Evolutionary conservation across 2,113 vertebrate species (phyloP).

Genomic region (Sorex araneus): DNA sequence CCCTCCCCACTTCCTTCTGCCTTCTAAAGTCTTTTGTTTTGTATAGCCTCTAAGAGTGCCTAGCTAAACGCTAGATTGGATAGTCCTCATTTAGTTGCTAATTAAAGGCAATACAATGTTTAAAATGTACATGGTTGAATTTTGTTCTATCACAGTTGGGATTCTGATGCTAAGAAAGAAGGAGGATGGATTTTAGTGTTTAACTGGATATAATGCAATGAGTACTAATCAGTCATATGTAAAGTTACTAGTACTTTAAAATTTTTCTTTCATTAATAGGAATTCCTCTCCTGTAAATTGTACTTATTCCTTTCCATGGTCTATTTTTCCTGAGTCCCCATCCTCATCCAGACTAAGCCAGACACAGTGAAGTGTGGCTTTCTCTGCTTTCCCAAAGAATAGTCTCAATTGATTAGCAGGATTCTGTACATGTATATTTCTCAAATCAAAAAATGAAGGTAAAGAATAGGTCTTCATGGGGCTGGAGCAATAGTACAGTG

Average conservation of each 20-base stretch:
- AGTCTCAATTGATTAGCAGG: background rate
- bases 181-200: background rate
- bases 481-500: no score
- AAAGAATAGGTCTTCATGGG: background rate
- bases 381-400: background rate
- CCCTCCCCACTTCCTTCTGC: background rate
- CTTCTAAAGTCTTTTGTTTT: background rate
- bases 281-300: background rate
- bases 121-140: conserved; percentile 16
- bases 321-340: background rate
- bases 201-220: background rate
- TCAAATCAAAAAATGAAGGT: conserved; percentile 26
- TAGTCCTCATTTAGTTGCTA: background rate
- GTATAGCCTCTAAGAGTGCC: background rate
- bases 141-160: background rate
- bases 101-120: background rate
- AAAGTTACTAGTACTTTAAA: background rate
- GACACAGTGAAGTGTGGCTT: background rate
- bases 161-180: conserved; percentile 47
- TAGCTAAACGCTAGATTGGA: background rate
- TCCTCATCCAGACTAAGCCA: background rate
- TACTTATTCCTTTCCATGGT: background rate
- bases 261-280: background rate
- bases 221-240: background rate
- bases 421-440: background rate